A percentile compares a stretch with the other conserved stretches of the same genome.
Conservation (phyloP, 2,113 vertebrate species). For the Hyperoodon ampullatus region DNA sequence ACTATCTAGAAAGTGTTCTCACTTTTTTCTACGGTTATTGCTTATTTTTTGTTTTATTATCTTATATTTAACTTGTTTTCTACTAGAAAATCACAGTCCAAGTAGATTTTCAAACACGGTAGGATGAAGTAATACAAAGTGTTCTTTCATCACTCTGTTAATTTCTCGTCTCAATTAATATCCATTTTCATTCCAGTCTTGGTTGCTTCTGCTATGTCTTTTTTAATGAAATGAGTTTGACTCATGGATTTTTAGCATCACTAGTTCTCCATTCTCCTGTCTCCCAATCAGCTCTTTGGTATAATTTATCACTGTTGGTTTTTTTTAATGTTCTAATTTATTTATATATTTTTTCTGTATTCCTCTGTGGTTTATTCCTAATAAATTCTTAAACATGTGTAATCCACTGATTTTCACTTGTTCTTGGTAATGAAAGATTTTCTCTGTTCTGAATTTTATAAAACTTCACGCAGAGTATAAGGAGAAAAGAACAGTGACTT, state of each 20-base stretch:
- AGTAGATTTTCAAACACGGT: background rate
- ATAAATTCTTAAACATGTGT: background rate
- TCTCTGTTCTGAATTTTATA: background rate
- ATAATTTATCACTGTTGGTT: background rate
- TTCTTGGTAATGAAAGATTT: slow-evolving; percentile 4
- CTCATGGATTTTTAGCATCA: background rate
- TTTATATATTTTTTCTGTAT: background rate
- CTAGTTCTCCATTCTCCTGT: background rate
- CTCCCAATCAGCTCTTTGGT: background rate
- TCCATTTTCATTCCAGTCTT: background rate
- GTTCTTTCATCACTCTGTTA: background rate
- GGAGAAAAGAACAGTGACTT: background rate
- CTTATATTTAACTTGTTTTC: background rate
- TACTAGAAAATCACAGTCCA: background rate
- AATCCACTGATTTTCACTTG: background rate
- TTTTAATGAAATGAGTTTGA: background rate
- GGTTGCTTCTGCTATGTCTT: background rate
- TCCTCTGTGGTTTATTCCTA: background rate
- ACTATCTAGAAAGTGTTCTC: background rate
- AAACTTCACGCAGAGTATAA: background rate
- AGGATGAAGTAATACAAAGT: background rate
- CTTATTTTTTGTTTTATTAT: background rate
- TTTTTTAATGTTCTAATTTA: background rate
- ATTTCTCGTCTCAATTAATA: background rate
- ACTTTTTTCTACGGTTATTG: background rate